Base-by-base conservation (phyloP, 2,113 vertebrate genomes). In the Antennarius striatus region DNA sequence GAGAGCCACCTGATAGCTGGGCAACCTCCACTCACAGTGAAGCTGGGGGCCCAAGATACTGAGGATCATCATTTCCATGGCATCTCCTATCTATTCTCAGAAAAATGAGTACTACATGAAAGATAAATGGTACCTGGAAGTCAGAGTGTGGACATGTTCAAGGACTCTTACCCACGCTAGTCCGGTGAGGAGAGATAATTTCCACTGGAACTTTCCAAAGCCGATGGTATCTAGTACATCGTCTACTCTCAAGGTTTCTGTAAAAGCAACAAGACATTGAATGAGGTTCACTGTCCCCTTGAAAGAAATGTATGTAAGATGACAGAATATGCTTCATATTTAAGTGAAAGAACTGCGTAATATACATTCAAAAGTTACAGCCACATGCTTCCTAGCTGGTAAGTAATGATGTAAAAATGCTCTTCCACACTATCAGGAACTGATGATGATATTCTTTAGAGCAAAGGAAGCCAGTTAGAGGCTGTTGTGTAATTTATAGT, bases 21-120 rank as follows among this genome's bases (percentile, higher is more conserved):
- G 8, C 53, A 55, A 30, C 53, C 53, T 55, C 53, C 53, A 55
- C 30, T 55, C 53, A 28, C 53, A 55, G 53, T 8, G 53, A 30
- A 55, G 29, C 53, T 55, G 53, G 1, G 53, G 29, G 13, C 29
- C 30, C 53, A 55, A 39, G 53, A 55, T 36, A 14, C 14, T 55
- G 30, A 39, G 13, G 53, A 55, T 55, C 13, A 55, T 55, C 13
- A 55, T 16, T 29, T 55, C 53, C 30, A 55, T 55, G 53, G 53
- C 12, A 30, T 39, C 30, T 55, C 5, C 53, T 5, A 10, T 28
- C 53, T 55, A 30, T 30, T 32, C 30, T 6, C 51, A 5, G 10
- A 30, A 5, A 55, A 30, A 14, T 5, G 53, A 28, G 28, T 11
- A 12, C 11, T 13, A 11, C 28, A 12, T 53, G 17, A 53, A 9